Conservation (phyloP, 2,888 invertebrate species). For the Anthophora plumipes region DNA sequence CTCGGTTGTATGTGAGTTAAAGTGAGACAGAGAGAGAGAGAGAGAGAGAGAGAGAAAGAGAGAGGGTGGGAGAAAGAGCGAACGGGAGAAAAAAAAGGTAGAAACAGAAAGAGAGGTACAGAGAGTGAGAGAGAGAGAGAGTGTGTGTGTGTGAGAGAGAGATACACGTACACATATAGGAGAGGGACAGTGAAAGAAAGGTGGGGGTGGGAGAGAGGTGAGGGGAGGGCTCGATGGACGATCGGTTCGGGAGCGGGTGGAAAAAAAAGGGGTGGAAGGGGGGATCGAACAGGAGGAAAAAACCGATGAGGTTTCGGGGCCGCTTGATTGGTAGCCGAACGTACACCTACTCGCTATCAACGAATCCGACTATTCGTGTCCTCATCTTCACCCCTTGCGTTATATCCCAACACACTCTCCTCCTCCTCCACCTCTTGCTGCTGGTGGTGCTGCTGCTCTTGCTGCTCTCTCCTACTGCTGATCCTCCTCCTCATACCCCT, state of each 20-base stretch:
- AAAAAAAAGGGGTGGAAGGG: slow-evolving; percentile 60
- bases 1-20: slow-evolving; percentile 36
- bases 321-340: slow-evolving; percentile 84
- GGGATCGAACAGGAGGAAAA: slow-evolving; percentile 77
- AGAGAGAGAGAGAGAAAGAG: slow-evolving; percentile 22
- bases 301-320: slow-evolving; percentile 84
- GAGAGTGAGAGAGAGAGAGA: slow-evolving; percentile 10
- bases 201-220: slow-evolving; percentile 33
- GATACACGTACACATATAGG: slow-evolving; percentile 40
- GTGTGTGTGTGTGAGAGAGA: too few species aligned
- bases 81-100: slow-evolving; percentile 24
- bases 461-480: slow-evolving; percentile 11
- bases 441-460: slow-evolving; percentile 6
- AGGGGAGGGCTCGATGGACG: slow-evolving; percentile 62
- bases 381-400: slow-evolving; percentile 71
- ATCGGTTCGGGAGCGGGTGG: slow-evolving; percentile 63
- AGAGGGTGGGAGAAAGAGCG: slow-evolving; percentile 44
- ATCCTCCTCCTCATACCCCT: slow-evolving; percentile 43
- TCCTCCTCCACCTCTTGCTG: slow-evolving; percentile 24
- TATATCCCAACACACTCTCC: slow-evolving; percentile 61
- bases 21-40: slow-evolving; percentile 50
- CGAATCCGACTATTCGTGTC: slow-evolving; percentile 76
- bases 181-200: slow-evolving; percentile 66
- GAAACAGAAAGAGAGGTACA: slow-evolving; percentile 38
- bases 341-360: slow-evolving; percentile 80